Conservation (phyloP, 1,140 invertebrate genomes). For the Philaenus spumarius region DNA sequence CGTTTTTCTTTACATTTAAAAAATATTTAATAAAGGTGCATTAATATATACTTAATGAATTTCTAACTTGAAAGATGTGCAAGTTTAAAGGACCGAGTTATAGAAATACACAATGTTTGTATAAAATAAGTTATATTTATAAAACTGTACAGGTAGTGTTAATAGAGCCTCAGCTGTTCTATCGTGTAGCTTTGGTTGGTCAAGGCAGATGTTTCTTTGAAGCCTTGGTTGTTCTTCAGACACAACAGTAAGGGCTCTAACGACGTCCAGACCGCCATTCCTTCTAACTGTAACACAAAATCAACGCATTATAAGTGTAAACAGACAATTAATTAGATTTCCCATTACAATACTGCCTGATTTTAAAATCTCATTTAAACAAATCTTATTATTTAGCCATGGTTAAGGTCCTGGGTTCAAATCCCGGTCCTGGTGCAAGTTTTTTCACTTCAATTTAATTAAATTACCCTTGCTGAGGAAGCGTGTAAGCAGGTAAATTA, state of each 20-base stretch:
- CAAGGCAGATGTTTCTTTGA: slow-evolving; percentile 33
- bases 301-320: not conserved
- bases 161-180: slow-evolving; percentile 42
- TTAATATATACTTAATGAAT: too few relatives aligned
- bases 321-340: not conserved
- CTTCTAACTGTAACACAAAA: slow-evolving; percentile 33
- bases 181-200: slow-evolving; percentile 40
- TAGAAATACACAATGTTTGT: too few relatives aligned
- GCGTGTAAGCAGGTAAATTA: too few relatives aligned
- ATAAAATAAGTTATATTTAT: too few relatives aligned
- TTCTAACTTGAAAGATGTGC: too few relatives aligned
- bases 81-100: too few relatives aligned
- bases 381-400: not conserved
- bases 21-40: too few relatives aligned
- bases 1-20: too few relatives aligned
- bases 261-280: slow-evolving; percentile 36
- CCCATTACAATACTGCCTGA: not conserved
- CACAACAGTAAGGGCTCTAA: slow-evolving; percentile 38
- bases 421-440: too few relatives aligned
- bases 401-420: not conserved
- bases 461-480: too few relatives aligned
- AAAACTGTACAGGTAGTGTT: slow-evolving; percentile 13
- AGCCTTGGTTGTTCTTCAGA: slow-evolving; percentile 34
- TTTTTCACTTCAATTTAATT: too few relatives aligned
- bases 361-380: not conserved